A percentile compares a stretch with the other conserved stretches of the same genome.
These are phyloP conservation scores for Dasyprocta punctata DNA, from an alignment of 2,113 vertebrate genomes.

Conservation along the genomic window DNA sequence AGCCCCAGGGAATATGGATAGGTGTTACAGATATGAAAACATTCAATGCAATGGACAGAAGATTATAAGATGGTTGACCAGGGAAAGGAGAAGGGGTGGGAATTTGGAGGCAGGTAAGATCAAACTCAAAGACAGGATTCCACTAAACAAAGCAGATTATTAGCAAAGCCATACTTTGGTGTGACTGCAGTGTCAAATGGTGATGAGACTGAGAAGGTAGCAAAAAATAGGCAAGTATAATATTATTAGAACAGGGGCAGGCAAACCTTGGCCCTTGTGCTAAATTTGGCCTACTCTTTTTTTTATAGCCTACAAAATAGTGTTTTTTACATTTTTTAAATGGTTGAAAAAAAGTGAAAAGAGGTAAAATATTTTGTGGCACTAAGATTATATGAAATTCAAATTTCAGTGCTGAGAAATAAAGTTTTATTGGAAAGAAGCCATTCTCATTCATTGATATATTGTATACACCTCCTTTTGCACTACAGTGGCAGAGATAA, in stretches of 20 bases:
- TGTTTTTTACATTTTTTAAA: slow-evolving; percentile 44
- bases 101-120: background rate
- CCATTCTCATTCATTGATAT: slow-evolving; percentile 2
- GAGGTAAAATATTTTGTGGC: background rate
- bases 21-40: background rate
- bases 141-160: background rate
- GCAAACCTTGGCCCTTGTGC: background rate
- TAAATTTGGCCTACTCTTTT: background rate
- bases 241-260: background rate
- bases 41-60: background rate
- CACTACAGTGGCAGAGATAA: background rate
- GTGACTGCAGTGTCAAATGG: background rate
- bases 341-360: slow-evolving; percentile 40
- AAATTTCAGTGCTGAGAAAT: slow-evolving; percentile 36
- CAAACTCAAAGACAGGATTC: background rate
- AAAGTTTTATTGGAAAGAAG: background rate
- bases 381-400: slow-evolving; percentile 39
- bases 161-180: background rate
- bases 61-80: background rate
- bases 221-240: background rate
- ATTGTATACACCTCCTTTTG: slow-evolving; percentile 26
- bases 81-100: background rate
- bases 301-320: background rate
- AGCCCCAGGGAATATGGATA: background rate
- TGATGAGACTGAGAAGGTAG: background rate